Evolutionary conservation across 2,797 vertebrate genomes (phyloP), one percentile per base, ranked within the genome.

Genomic region (Pteropus rufus): DNA sequence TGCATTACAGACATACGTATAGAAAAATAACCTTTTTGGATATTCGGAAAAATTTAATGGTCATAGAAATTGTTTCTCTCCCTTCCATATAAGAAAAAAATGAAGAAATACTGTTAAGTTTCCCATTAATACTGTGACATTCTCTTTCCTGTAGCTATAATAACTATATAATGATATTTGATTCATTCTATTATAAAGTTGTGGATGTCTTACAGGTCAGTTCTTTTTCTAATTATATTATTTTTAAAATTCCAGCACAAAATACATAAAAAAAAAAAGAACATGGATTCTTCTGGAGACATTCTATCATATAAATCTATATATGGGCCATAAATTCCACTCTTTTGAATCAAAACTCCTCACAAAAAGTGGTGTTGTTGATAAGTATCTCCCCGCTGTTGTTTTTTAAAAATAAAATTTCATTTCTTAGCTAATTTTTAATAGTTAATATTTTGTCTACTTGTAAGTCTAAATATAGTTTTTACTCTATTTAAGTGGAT

Each of bases 391-490:
- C 18, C 34, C 4, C 54, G 39, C 49, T 16, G 76, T 5, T 86
- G 19, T 36, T 72, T 93, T 77, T 84, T 82, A 31, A 86, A 69
- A 41, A 56, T 72, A 15, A 29, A 44, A 34, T 88, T 72, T 3
- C 54, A 93, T 86, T 91, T 90, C 31, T n/a, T 65, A 31, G 65
- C 21, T 89, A 72, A 72, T 64, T 93, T 96, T 96, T 96, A 58
- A 67, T 73, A 34, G 64, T 69, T 91, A 62, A 49, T 87, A 64
- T 85, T 81, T 97, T 89, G 89, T 60, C 72, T 86, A 56, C 29
- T 93, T 95, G 34, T 73, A 88, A 73, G 26, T 77, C 75, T 91
- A 98, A 95, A 93, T 81, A 94, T 95, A 90, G n/a, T 19, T 83
- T 83, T 88, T 84, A 62, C 56, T 88, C 58, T 87, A 84, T 93